phyloP scores from a whole-genome alignment of 1,140 invertebrate species.

The Penaeus indicus region DNA sequence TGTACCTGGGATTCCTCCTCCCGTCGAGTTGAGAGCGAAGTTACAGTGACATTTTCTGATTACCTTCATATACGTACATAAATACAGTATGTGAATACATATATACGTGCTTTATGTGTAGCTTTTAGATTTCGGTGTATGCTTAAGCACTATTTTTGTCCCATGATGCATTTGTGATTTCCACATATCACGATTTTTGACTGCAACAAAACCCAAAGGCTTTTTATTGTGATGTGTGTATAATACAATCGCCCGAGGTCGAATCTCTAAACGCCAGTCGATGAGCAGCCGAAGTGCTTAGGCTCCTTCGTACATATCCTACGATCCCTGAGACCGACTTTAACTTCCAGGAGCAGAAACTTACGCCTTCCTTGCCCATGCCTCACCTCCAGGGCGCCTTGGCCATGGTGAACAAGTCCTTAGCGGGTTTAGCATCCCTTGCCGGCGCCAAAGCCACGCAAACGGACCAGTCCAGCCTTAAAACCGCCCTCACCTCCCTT shows the following conservation, averaged over 20 bases:
- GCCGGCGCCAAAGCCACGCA: neutral
- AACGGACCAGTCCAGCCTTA: constrained; percentile 3
- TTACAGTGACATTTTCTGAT: neutral
- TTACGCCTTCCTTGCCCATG: constrained; percentile 4
- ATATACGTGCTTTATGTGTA: neutral
- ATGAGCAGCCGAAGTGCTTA: neutral
- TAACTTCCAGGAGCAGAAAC: constrained; percentile 49
- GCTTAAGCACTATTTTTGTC: neutral
- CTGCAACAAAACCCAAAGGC: too few relatives aligned
- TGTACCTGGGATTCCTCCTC: neutral
- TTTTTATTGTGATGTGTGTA: too few relatives aligned
- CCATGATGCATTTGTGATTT: neutral
- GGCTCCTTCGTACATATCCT: neutral
- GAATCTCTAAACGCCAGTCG: too few relatives aligned
- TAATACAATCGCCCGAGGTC: too few relatives aligned
- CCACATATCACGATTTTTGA: neutral
- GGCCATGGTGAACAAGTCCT: constrained; percentile 25
- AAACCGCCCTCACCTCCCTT: constrained; percentile 32
- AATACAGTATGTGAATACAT: too few relatives aligned
- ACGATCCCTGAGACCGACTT: neutral
- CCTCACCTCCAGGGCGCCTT: constrained; percentile 41
- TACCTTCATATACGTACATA: too few relatives aligned
- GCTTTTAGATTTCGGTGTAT: neutral
- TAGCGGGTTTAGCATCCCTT: constrained; percentile 9
- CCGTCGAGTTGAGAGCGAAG: neutral